Base-by-base conservation (phyloP, 2,113 vertebrate genomes). In the Lagenorhynchus albirostris region DNA sequence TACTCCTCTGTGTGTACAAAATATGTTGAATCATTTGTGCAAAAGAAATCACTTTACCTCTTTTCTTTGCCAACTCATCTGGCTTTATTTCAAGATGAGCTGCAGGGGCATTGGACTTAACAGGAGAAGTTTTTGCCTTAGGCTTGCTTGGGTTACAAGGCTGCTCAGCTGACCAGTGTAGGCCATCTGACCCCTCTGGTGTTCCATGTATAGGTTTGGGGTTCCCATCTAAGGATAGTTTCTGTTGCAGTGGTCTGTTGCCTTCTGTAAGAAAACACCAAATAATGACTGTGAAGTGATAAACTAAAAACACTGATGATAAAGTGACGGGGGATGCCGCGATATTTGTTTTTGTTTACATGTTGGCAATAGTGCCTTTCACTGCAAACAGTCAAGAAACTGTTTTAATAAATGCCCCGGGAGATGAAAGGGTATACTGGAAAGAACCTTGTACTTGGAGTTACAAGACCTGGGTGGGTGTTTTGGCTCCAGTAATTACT, bases 11-110 rank as follows among this genome's bases (percentile, higher is more conserved):
- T 38, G 70, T 79, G 71, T 47, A 79, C 1, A 96, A 71, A 55
- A 73, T 90, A 25, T 44, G 90, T 71, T 77, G 29, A 94, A 92
- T 47, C 79, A 79, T 84, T 92, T 86, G 60, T 88, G 89, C 74
- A 96, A 94, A 97, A 97, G 31, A 87, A 82, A 98, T 91, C 71
- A 95, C 77, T 92, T 98, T 99, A 99, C 99, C 99, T 99, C 98
- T 99, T 98, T 98, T 99, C 98, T 99, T 99, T 83, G 97, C 94
- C 74, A 98, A 89, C 95, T 99, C 98, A 91, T 98, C 98, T 90
- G 98, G 85, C 97, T 98, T 98, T 98, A 98, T 97, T 98, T 99
- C 98, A 96, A 67, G 94, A 2, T 97, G 98, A 95, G 96, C 60
- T 95, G 98, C 70, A 0, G 97, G 88, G 97, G 2, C 91, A 91